Conservation (phyloP, 2,888 invertebrate genomes). For the Frankliniella intonsa region DNA sequence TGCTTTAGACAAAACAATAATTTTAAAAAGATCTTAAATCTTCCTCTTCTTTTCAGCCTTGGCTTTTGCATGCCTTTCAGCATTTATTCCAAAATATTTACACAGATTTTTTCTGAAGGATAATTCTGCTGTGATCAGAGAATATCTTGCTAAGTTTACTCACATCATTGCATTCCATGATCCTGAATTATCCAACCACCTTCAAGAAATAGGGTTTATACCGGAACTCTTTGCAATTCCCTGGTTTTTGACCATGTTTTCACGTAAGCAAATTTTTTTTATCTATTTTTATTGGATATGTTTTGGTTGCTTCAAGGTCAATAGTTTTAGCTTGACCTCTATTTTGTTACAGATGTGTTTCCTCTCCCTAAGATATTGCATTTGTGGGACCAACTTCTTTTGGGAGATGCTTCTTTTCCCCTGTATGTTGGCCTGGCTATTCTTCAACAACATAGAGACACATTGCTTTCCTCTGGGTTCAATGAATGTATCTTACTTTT, state of each 20-base stretch:
- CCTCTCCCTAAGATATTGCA: conserved; percentile 97
- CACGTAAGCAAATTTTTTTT: conserved; percentile 65
- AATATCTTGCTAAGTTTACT: conserved; percentile 94
- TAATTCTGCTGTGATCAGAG: conserved; percentile 94
- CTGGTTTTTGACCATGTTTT: conserved; percentile 98
- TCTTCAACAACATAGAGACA: conserved; percentile 77
- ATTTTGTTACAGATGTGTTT: conserved; percentile 73
- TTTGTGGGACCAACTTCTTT: conserved; percentile 92
- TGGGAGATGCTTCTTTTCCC: conserved; percentile 90
- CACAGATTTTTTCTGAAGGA: conserved; percentile 97
- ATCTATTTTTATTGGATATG: conserved; percentile 12
- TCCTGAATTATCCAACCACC: conserved; percentile 83
- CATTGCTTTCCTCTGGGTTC: conserved; percentile 84
- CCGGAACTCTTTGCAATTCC: conserved; percentile 98
- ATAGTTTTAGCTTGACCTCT: not conserved
- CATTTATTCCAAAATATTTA: conserved; percentile 93
- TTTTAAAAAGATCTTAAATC: conserved; percentile 17
- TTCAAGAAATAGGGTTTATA: conserved; percentile 87
- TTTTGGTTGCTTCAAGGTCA: conserved; percentile 25
- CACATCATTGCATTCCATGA: conserved; percentile 95
- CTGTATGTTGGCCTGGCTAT: conserved; percentile 92
- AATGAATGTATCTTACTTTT: conserved; percentile 97
- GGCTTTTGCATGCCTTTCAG: conserved; percentile 90
- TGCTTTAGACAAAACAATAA: conserved; percentile 14
- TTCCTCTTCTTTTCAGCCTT: conserved; percentile 61